A percentile compares a stretch with the other conserved stretches of the same genome.
phyloP scores from a whole-genome alignment of 1,140 invertebrate genomes.

The Penaeus chinensis region DNA sequence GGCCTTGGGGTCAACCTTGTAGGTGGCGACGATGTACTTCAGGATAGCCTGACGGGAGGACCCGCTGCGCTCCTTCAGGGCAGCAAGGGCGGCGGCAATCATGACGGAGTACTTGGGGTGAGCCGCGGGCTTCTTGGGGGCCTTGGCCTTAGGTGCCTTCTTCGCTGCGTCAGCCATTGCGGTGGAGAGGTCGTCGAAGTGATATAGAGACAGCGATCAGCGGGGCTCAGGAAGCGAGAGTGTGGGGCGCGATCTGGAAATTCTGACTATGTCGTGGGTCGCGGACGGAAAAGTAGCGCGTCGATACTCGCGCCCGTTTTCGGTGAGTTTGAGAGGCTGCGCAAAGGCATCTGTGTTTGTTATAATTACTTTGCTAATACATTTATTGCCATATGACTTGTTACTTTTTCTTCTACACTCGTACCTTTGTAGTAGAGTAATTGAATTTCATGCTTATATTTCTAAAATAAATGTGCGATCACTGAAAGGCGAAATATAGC shows the following conservation, averaged over 20 bases:
- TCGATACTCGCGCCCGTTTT: slow-evolving; percentile 52
- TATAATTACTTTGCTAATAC: slow-evolving; percentile 40
- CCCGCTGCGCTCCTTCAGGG: slow-evolving; percentile 65
- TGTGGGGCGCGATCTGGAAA: neutral
- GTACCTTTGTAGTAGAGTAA: neutral
- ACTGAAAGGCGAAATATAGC: neutral
- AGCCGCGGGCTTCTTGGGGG: slow-evolving; percentile 45
- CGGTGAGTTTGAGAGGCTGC: slow-evolving; percentile 43
- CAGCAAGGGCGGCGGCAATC: slow-evolving; percentile 64
- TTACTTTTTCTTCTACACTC: neutral
- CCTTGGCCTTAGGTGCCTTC: slow-evolving; percentile 23
- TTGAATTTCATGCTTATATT: slow-evolving; percentile 13
- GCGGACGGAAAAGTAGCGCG: slow-evolving; percentile 55
- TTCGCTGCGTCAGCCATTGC: slow-evolving; percentile 35
- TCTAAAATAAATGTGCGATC: slow-evolving; percentile 7
- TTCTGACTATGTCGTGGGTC: neutral
- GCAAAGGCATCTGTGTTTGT: slow-evolving; percentile 57
- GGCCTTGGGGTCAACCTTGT: slow-evolving; percentile 63
- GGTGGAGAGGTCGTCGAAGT: too few relatives aligned
- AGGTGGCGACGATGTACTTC: slow-evolving; percentile 66
- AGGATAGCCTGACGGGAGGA: slow-evolving; percentile 66
- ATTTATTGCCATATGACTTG: slow-evolving; percentile 7
- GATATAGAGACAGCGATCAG: neutral
- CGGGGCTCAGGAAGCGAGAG: neutral
- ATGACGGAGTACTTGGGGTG: slow-evolving; percentile 66